These are phyloP conservation scores for Epinotia ramella DNA, from an alignment of 2,888 invertebrate genomes.

Conservation along the genomic window DNA sequence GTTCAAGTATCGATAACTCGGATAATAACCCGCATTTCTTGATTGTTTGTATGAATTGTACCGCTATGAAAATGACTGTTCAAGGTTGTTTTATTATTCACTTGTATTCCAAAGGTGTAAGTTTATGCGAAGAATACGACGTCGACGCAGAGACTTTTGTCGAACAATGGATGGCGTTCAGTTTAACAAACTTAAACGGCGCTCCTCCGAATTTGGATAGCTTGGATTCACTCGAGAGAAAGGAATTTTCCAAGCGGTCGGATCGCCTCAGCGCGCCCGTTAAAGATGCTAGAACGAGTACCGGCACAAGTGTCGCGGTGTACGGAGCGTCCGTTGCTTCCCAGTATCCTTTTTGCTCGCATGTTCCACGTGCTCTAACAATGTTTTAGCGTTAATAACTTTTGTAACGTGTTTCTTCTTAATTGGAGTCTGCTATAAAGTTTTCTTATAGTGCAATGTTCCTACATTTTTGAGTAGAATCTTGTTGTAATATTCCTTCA, in stretches of 20 bases:
- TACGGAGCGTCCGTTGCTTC: constrained; percentile 67
- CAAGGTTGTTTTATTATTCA: constrained; percentile 78
- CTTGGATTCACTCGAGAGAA: constrained; percentile 87
- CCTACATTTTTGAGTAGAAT: constrained; percentile 35
- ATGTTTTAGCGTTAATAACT: constrained; percentile 25
- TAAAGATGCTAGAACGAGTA: constrained; percentile 69
- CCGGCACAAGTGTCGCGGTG: constrained; percentile 74
- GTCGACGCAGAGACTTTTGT: constrained; percentile 89
- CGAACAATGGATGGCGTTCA: constrained; percentile 92
- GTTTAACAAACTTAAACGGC: constrained; percentile 87
- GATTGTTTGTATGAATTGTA: constrained; percentile 56
- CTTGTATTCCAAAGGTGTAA: constrained; percentile 82
- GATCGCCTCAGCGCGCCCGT: constrained; percentile 64
- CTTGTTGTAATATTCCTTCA: constrained; percentile 58
- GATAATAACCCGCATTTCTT: constrained; percentile 39
- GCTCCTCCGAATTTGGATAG: constrained; percentile 86
- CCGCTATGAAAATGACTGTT: constrained; percentile 70
- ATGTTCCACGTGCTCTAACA: constrained; percentile 67
- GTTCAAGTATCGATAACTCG: constrained; percentile 22
- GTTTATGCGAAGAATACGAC: constrained; percentile 87
- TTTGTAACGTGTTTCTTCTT: constrained; percentile 19
- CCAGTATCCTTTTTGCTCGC: constrained; percentile 77
- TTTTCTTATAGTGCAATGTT: constrained; percentile 33
- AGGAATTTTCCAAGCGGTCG: constrained; percentile 85
- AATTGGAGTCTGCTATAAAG: constrained; percentile 15